These are phyloP conservation scores for Griposia aprilina DNA, from an alignment of 2,888 invertebrate species.

Conservation along the genomic window DNA sequence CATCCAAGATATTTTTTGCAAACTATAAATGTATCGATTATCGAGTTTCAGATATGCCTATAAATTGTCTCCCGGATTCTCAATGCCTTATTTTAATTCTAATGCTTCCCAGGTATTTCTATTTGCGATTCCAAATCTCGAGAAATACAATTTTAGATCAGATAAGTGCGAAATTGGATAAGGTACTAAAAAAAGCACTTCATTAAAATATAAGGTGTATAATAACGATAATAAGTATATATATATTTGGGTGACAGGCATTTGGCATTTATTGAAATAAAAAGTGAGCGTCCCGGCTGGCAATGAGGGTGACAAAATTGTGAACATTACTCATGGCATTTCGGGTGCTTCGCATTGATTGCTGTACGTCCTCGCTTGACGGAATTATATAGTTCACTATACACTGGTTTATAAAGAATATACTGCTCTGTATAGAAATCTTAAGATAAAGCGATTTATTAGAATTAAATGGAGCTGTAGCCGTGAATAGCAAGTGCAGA, in stretches of 20 bases:
- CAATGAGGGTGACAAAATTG: constrained; percentile 75
- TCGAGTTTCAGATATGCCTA: not conserved
- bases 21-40: not conserved
- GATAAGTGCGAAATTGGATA: constrained; percentile 39
- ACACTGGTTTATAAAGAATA: constrained; percentile 36
- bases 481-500: not conserved
- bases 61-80: not conserved
- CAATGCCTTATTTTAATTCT: constrained; percentile 5
- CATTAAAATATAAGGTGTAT: constrained; percentile 62
- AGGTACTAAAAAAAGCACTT: constrained; percentile 53
- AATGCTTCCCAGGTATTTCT: too few relatives aligned
- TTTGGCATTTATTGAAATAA: constrained; percentile 72
- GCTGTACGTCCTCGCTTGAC: constrained; percentile 63
- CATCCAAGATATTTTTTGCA: constrained; percentile 3
- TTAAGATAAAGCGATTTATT: not conserved
- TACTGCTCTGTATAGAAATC: not conserved
- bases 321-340: constrained; percentile 75
- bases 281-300: constrained; percentile 70
- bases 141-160: constrained; percentile 25
- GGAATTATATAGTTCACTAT: constrained; percentile 53
- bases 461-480: not conserved
- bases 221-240: constrained; percentile 59
- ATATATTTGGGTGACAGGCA: constrained; percentile 62
- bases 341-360: constrained; percentile 70
- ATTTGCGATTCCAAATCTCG: constrained; percentile 14